A percentile compares a stretch with the other conserved stretches of the same genome.
Evolutionary conservation across 2,888 invertebrate species (phyloP).

Genomic region (Scaptomyza polygonia): DNA sequence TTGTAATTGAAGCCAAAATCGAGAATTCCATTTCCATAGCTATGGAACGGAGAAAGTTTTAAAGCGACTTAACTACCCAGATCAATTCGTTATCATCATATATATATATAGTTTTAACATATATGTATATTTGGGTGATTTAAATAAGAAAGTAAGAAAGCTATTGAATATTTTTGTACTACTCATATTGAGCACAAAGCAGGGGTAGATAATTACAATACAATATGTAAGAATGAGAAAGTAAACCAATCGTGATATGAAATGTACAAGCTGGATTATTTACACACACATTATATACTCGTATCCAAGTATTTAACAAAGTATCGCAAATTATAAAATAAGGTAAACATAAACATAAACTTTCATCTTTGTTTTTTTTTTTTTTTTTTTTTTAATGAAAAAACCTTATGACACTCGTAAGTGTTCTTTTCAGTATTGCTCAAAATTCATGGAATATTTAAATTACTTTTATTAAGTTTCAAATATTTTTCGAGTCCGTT

Average conservation of each 20-base stretch:
- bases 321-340: background rate
- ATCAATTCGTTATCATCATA: slow-evolving; percentile 9
- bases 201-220: background rate
- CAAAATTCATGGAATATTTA: background rate
- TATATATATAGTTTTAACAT: background rate
- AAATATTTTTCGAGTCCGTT: background rate
- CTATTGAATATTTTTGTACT: slow-evolving; percentile 5
- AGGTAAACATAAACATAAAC: no score
- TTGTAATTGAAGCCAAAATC: slow-evolving; percentile 64
- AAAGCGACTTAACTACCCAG: slow-evolving; percentile 10
- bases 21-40: slow-evolving; percentile 48
- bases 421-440: background rate
- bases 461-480: background rate
- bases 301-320: background rate
- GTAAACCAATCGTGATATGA: slow-evolving; percentile 8
- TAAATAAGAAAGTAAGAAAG: background rate
- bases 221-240: slow-evolving; percentile 1
- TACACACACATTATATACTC: background rate
- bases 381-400: no score
- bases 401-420: no score
- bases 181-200: slow-evolving; percentile 11
- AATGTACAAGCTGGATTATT: slow-evolving; percentile 4
- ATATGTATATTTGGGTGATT: background rate
- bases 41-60: slow-evolving; percentile 75
- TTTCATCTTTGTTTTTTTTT: no score